Evolutionary conservation across 2,888 invertebrate species (phyloP).

Genomic region (Cephus runcator): DNA sequence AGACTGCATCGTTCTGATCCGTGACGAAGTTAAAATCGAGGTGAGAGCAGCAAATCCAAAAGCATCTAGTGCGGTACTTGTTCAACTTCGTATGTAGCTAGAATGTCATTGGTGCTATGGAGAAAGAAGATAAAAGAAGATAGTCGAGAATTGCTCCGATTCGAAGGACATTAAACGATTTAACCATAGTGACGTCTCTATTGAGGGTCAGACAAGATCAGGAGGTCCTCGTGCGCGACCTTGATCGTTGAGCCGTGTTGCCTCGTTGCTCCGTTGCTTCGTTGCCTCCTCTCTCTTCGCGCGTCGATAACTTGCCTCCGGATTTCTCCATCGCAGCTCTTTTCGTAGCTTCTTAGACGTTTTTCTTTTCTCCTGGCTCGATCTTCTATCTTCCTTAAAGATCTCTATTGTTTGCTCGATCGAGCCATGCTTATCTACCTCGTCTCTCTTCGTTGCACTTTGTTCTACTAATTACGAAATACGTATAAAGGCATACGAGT

Average conservation of each 20-base stretch:
- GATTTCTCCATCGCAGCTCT: neutral
- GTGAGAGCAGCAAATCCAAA: neutral
- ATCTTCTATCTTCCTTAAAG: too few relatives aligned
- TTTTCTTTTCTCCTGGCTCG: too few relatives aligned
- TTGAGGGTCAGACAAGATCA: neutral
- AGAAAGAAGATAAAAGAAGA: neutral
- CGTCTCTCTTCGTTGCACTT: too few relatives aligned
- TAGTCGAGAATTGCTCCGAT: neutral
- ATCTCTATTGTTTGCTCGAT: too few relatives aligned
- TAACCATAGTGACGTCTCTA: neutral
- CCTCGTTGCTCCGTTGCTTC: neutral
- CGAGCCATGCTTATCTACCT: too few relatives aligned
- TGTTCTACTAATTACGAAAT: too few relatives aligned
- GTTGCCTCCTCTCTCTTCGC: neutral
- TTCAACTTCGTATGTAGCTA: neutral
- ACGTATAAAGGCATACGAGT: too few relatives aligned
- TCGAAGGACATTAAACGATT: neutral
- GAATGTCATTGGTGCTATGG: neutral
- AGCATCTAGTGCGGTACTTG: neutral
- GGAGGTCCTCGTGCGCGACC: slow-evolving; percentile 9
- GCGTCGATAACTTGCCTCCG: slow-evolving; percentile 39
- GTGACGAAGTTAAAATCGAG: neutral
- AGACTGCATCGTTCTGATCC: neutral
- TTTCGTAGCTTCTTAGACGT: neutral
- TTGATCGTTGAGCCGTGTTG: slow-evolving; percentile 7